These are phyloP conservation scores for Pollenia labialis DNA, from an alignment of 2,888 invertebrate genomes.

Conservation along the genomic window DNA sequence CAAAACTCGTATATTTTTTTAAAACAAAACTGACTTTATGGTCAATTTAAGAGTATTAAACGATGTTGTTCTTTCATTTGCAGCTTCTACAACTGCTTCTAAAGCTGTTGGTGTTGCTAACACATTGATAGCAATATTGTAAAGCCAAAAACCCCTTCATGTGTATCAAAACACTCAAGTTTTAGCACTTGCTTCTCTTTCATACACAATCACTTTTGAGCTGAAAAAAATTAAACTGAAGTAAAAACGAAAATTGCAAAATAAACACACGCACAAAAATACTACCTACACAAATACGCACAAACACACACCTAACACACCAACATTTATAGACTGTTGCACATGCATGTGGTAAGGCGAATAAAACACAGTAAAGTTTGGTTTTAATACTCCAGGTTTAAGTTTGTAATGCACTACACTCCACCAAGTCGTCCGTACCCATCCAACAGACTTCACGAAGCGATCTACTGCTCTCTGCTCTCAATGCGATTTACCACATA, in stretches of 20 bases:
- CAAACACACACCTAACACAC: not conserved
- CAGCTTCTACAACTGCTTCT: not conserved
- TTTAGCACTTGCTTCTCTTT: conserved; percentile 37
- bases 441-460: conserved; percentile 51
- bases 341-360: conserved; percentile 12
- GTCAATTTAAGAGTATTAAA: conserved; percentile 44
- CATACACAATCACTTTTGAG: conserved; percentile 12
- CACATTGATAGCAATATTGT: conserved; percentile 39
- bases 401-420: conserved; percentile 68
- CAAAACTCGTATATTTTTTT: not conserved
- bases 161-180: conserved; percentile 33
- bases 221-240: not conserved
- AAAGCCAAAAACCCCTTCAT: conserved; percentile 38
- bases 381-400: conserved; percentile 66
- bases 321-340: conserved; percentile 1
- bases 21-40: conserved; percentile 15
- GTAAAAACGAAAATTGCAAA: conserved; percentile 24
- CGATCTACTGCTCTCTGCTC: conserved; percentile 47
- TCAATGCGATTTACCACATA: conserved; percentile 52
- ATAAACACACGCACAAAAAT: conserved; percentile 9
- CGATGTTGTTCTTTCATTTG: conserved; percentile 21
- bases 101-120: conserved; percentile 1
- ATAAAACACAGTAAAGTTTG: conserved; percentile 66
- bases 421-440: conserved; percentile 54
- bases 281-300: conserved; percentile 1